Conservation (phyloP, 1,140 invertebrate genomes). For the Steinernema feltiae region DNA sequence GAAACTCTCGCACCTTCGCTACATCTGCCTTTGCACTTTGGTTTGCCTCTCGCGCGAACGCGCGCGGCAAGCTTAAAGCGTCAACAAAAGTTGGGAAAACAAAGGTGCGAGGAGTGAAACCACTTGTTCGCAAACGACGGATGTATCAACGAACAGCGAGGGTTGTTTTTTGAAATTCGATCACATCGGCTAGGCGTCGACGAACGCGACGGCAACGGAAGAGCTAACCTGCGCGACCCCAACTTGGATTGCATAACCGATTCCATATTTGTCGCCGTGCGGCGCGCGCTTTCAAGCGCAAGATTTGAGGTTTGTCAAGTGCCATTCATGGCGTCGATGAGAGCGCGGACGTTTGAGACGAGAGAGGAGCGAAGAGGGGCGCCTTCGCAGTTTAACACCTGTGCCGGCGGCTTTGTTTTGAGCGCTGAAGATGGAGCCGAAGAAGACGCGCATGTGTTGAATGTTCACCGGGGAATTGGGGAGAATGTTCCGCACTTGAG, state of each 20-base stretch:
- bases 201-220: too few species aligned
- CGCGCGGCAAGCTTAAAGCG: neutral
- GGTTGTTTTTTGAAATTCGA: too few species aligned
- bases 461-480: neutral
- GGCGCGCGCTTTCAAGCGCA: neutral
- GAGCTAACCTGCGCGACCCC: constrained; percentile 6
- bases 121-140: neutral
- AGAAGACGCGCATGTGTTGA: neutral
- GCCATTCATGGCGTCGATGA: constrained; percentile 9
- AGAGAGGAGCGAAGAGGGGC: constrained; percentile 2
- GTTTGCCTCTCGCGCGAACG: too few species aligned
- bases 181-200: too few species aligned
- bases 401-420: constrained; percentile 8
- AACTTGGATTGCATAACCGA: constrained; percentile 13
- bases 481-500: too few species aligned
- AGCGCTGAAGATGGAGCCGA: neutral
- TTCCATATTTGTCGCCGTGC: constrained; percentile 6
- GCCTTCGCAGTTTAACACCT: constrained; percentile 11
- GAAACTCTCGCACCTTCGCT: neutral
- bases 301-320: constrained; percentile 3
- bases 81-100: neutral
- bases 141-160: neutral
- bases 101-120: neutral
- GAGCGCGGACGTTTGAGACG: neutral
- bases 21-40: constrained; percentile 12